phyloP scores from a whole-genome alignment of 2,113 vertebrate genomes.

The Thinocorus orbignyianus region DNA sequence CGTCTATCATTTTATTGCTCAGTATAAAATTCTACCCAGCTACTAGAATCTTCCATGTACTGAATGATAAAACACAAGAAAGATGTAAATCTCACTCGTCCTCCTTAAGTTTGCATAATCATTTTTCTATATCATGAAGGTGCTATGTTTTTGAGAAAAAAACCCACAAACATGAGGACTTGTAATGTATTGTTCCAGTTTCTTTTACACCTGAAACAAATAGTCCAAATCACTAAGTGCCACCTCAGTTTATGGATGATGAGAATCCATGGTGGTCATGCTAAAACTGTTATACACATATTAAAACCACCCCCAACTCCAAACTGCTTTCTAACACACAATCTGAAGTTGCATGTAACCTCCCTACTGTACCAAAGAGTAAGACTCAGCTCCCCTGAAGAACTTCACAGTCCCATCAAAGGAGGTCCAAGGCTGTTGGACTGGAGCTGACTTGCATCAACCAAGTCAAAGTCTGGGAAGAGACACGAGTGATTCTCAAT shows the following conservation, averaged over 20 bases:
- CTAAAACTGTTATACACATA: background rate
- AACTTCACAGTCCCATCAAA: background rate
- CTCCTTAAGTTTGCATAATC: rapidly evolving
- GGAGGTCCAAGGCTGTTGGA: background rate
- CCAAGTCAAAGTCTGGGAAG: background rate
- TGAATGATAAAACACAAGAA: background rate
- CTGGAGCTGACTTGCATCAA: background rate
- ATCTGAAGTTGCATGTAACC: background rate
- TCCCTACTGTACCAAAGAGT: background rate
- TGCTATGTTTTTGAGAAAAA: background rate
- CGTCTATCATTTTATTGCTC: rapidly evolving
- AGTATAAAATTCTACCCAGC: background rate
- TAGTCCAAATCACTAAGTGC: background rate
- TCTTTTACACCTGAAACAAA: background rate
- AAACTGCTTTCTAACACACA: background rate
- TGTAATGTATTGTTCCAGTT: background rate
- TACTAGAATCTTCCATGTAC: background rate
- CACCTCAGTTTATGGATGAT: background rate
- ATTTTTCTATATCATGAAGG: background rate
- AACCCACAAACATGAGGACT: background rate
- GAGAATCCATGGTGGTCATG: background rate
- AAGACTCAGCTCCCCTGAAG: background rate
- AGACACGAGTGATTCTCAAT: background rate
- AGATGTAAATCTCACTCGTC: background rate
- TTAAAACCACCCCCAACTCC: background rate